A percentile compares a stretch with the other conserved stretches of the same genome.
Conservation (phyloP, 2,113 vertebrate genomes). For the Sapajus apella region DNA sequence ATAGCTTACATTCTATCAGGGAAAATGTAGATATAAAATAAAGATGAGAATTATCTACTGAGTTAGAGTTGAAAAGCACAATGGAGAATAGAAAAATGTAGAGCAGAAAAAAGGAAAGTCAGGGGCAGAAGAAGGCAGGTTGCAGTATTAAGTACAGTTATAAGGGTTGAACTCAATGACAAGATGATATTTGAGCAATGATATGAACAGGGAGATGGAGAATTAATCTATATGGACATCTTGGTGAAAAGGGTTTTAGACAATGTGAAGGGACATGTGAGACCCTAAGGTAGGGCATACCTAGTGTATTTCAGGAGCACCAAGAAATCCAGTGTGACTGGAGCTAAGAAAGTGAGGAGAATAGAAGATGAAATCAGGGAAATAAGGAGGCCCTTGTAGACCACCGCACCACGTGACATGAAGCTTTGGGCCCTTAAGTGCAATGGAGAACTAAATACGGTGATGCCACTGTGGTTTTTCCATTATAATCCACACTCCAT, state of each 20-base stretch:
- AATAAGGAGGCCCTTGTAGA: not conserved
- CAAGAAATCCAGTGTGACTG: not conserved
- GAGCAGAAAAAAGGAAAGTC: not conserved
- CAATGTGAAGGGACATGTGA: not conserved
- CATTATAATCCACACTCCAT: not conserved
- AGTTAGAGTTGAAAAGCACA: not conserved
- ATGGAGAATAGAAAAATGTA: not conserved
- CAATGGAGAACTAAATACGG: not conserved
- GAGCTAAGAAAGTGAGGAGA: not conserved
- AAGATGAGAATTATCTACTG: not conserved
- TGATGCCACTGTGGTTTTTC: not conserved
- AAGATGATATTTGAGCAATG: not conserved
- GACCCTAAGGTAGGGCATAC: not conserved
- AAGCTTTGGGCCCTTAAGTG: not conserved
- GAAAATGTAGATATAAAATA: not conserved
- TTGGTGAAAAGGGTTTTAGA: not conserved
- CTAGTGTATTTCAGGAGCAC: not conserved
- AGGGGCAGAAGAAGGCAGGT: not conserved
- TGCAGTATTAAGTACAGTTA: not conserved
- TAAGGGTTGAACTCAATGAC: not conserved
- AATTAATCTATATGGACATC: accelerated
- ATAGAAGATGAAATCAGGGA: not conserved
- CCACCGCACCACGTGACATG: accelerated
- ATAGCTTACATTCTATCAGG: not conserved
- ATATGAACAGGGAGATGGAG: not conserved